phyloP scores from a whole-genome alignment of 1,140 invertebrate genomes.

The Drosophila murphyi region DNA sequence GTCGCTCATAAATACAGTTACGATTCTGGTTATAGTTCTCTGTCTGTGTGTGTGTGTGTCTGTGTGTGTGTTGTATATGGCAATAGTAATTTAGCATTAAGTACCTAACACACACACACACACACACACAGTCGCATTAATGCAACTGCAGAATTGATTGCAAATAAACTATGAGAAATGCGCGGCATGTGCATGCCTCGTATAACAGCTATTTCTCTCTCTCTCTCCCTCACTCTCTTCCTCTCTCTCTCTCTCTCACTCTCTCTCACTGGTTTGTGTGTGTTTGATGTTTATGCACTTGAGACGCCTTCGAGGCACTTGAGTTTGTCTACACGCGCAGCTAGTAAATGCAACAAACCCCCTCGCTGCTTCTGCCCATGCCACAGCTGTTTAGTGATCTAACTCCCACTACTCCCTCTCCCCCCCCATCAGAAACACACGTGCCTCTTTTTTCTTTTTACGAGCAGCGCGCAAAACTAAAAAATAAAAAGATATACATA shows the following conservation, averaged over 20 bases:
- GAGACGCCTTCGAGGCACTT: conserved; percentile 65
- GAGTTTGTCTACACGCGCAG: conserved; percentile 71
- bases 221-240: not conserved
- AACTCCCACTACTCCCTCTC: no score
- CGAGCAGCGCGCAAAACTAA: conserved; percentile 61
- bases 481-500: conserved; percentile 47
- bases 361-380: not conserved
- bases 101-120: not conserved
- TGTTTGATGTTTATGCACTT: conserved; percentile 60
- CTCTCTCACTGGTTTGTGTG: not conserved
- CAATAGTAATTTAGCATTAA: conserved; percentile 14
- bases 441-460: conserved; percentile 63
- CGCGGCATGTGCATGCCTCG: conserved; percentile 30
- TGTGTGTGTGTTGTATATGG: not conserved
- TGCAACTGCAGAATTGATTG: conserved; percentile 40
- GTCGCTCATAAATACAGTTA: conserved; percentile 22
- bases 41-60: not conserved
- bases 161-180: conserved; percentile 47
- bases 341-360: conserved; percentile 41
- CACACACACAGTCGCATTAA: not conserved
- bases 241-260: not conserved
- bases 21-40: not conserved
- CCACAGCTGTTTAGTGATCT: not conserved
- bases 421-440: conserved; percentile 20
- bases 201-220: conserved; percentile 4